Percentiles rank a stretch among this genome's conserved stretches.
Conservation (phyloP, 1,140 invertebrate species). For the Oscheius sp. region DNA sequence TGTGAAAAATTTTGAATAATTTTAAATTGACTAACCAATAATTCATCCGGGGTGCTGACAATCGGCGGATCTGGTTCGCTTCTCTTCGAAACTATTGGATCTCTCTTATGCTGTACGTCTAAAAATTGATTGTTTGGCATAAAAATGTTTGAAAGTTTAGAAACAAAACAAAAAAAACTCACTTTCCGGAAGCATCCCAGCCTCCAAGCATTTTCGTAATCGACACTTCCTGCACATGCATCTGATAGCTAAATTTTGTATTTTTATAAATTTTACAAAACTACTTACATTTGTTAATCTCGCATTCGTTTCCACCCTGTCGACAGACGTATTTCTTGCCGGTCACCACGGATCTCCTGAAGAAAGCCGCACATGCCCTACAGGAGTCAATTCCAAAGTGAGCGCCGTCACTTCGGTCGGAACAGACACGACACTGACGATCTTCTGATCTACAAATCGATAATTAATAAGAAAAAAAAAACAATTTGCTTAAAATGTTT, state of each 20-base stretch:
- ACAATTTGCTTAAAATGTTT: too few relatives aligned
- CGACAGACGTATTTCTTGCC: slow-evolving; percentile 26
- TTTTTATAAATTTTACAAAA: background rate
- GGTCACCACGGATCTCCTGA: slow-evolving; percentile 20
- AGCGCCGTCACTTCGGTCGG: slow-evolving; percentile 9
- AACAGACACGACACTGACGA: slow-evolving; percentile 15
- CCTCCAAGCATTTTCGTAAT: slow-evolving; percentile 17
- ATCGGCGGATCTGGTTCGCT: too few relatives aligned
- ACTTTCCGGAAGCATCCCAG: slow-evolving; percentile 27
- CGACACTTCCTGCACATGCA: slow-evolving; percentile 26
- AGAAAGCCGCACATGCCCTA: slow-evolving; percentile 18
- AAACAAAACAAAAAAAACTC: background rate
- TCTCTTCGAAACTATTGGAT: too few relatives aligned
- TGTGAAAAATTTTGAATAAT: too few relatives aligned
- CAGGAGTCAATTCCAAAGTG: slow-evolving; percentile 23
- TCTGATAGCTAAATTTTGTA: slow-evolving; percentile 6
- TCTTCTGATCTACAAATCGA: background rate
- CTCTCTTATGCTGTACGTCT: background rate
- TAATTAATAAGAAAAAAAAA: too few relatives aligned
- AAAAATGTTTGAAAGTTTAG: too few relatives aligned
- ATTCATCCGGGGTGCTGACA: too few relatives aligned
- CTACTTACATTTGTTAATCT: slow-evolving; percentile 24
- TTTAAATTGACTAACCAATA: too few relatives aligned
- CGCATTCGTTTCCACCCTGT: slow-evolving; percentile 16
- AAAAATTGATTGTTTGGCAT: too few relatives aligned